Percentiles rank a stretch among this genome's conserved stretches.
These are phyloP conservation scores for Taenioides sp. DNA, from an alignment of 2,797 vertebrate species.

Conservation along the genomic window DNA sequence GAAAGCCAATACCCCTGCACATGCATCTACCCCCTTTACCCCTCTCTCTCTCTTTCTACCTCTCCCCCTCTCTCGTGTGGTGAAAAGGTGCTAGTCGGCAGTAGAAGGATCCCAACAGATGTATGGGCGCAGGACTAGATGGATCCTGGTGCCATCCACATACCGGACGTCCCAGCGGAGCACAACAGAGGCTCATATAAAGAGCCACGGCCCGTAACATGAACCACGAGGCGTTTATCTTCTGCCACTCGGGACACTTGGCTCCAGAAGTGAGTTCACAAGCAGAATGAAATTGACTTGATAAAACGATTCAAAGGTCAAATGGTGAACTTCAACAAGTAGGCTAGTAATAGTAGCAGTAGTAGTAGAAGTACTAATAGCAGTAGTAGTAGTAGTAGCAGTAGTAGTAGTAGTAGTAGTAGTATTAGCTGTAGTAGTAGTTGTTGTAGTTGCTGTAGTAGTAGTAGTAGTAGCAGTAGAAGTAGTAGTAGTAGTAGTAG, in stretches of 20 bases:
- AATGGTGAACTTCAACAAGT: neutral
- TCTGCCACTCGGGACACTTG: slow-evolving; percentile 36
- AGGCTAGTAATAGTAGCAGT: too few species aligned
- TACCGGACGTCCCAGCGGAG: slow-evolving; percentile 15
- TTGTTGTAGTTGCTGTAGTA: neutral
- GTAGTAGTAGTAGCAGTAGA: neutral
- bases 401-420: too few species aligned
- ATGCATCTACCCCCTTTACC: neutral
- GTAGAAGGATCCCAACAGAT: slow-evolving; percentile 18
- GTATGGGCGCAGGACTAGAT: slow-evolving; percentile 1
- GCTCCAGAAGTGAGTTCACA: slow-evolving; percentile 24
- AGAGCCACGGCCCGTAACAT: slow-evolving; percentile 40
- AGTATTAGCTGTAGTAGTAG: too few species aligned
- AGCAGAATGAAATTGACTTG: slow-evolving; percentile 17
- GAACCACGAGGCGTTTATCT: slow-evolving; percentile 43
- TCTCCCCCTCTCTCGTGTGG: too few species aligned
- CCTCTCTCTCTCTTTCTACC: slow-evolving; percentile 1
- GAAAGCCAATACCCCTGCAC: slow-evolving; percentile 10
- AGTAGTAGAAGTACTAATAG: too few species aligned
- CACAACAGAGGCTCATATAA: slow-evolving; percentile 37
- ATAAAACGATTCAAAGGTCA: slow-evolving; percentile 30
- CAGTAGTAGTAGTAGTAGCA: too few species aligned
- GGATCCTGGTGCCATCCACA: slow-evolving; percentile 11
- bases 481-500: neutral
- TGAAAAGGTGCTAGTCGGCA: slow-evolving; percentile 46